A percentile compares a stretch with the other conserved stretches of the same genome.
Evolutionary conservation across 2,797 vertebrate genomes (phyloP).

Genomic region (Lateolabrax maculatus): DNA sequence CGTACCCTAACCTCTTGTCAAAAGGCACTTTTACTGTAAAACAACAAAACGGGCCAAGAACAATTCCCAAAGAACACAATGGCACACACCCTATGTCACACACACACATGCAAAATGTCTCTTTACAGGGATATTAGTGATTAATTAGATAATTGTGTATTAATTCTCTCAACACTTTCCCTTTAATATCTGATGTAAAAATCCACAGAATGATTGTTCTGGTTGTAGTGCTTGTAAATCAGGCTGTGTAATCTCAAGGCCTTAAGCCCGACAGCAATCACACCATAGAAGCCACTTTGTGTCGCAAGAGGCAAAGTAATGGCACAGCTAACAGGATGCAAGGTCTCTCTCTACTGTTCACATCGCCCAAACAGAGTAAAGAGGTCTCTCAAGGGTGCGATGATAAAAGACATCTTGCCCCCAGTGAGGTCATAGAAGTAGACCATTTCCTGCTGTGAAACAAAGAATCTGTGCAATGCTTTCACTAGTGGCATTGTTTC

Average conservation of each 20-base stretch:
- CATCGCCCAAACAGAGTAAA: background rate
- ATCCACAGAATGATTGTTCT: background rate
- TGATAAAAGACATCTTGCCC: background rate
- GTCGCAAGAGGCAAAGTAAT: background rate
- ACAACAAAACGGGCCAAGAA: background rate
- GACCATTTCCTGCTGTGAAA: background rate
- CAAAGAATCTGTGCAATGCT: constrained; percentile 3
- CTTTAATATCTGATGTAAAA: constrained; percentile 7
- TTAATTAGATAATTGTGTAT: background rate
- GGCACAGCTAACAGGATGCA: background rate
- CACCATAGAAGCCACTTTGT: background rate
- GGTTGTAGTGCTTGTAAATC: constrained; percentile 10
- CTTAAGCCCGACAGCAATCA: background rate
- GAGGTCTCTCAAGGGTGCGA: background rate
- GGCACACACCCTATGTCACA: background rate
- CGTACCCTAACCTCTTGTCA: background rate
- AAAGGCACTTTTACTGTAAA: constrained; percentile 3
- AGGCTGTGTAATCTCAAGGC: background rate
- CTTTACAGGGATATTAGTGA: background rate
- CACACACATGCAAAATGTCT: background rate
- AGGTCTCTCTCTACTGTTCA: background rate
- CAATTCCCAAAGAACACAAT: constrained; percentile 12
- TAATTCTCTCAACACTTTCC: background rate
- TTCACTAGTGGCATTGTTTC: background rate
- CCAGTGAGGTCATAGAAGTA: background rate